These are phyloP conservation scores for Microplitis mediator DNA, from an alignment of 1,140 invertebrate species.

Conservation along the genomic window DNA sequence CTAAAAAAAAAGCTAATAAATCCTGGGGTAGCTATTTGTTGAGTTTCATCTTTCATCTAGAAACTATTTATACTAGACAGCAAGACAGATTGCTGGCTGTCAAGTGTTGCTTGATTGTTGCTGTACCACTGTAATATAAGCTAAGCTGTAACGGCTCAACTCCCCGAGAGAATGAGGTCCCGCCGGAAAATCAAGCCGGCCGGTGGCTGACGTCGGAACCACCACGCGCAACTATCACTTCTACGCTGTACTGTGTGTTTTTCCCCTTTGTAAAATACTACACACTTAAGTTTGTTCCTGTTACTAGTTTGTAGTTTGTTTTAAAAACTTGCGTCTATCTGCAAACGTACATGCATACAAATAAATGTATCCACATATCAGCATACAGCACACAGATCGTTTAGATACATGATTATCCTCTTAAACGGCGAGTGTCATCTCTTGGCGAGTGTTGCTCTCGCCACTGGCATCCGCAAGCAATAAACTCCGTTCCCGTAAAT, in stretches of 20 bases:
- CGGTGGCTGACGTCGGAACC: conserved; percentile 9
- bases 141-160: conserved; percentile 26
- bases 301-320: no score
- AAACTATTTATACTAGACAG: no score
- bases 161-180: conserved; percentile 12
- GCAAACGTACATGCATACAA: no score
- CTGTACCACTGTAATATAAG: conserved; percentile 30
- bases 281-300: no score
- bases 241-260: neutral
- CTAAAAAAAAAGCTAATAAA: no score
- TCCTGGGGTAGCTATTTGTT: no score
- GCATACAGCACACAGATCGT: no score
- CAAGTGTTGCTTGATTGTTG: conserved; percentile 6
- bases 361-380: no score
- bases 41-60: no score
- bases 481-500: neutral
- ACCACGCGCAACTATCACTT: neutral
- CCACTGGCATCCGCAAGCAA: conserved; percentile 1
- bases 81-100: neutral
- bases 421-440: neutral
- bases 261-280: neutral
- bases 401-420: neutral
- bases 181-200: conserved; percentile 26
- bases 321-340: no score
- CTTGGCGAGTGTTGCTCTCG: neutral